phyloP scores from a whole-genome alignment of 1,140 invertebrate species.

The Mactra quadrangularis region DNA sequence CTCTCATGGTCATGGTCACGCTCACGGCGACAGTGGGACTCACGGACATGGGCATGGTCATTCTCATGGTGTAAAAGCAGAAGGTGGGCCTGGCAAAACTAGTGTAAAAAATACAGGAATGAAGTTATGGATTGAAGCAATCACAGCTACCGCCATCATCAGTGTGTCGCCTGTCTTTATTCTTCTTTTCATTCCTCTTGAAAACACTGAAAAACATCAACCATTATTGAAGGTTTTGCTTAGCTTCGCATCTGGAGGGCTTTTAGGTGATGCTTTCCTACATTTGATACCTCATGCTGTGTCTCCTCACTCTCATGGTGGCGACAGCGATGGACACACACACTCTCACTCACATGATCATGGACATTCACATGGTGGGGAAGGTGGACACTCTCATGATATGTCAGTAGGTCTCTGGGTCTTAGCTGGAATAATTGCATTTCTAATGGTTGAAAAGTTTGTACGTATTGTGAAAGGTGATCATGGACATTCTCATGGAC shows the following conservation, averaged over 20 bases:
- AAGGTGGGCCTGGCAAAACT: constrained; percentile 41
- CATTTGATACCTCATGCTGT: constrained; percentile 98
- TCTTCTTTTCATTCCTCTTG: constrained; percentile 96
- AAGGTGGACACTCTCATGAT: constrained; percentile 86
- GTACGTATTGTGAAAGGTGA: constrained; percentile 93
- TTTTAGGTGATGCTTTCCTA: constrained; percentile 97
- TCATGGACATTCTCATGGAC: constrained; percentile 85
- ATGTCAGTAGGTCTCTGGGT: constrained; percentile 95
- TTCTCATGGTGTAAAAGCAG: constrained; percentile 75
- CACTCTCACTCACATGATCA: constrained; percentile 86
- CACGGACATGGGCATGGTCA: constrained; percentile 62
- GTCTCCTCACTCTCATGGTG: constrained; percentile 84
- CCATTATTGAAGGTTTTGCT: constrained; percentile 94
- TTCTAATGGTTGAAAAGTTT: constrained; percentile 96
- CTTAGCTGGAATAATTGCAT: constrained; percentile 94
- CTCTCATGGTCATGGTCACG: constrained; percentile 69
- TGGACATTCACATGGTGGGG: constrained; percentile 59
- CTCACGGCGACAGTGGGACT: constrained; percentile 65
- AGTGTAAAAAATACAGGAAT: constrained; percentile 55
- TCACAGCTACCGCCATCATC: constrained; percentile 93
- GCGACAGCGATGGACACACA: constrained; percentile 85
- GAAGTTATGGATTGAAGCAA: constrained; percentile 80
- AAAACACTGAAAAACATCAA: constrained; percentile 88
- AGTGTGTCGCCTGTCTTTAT: constrained; percentile 97
- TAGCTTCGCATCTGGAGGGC: constrained; percentile 96